Evolutionary conservation across 1,140 invertebrate genomes (phyloP).

Genomic region (Drosophila sproati): DNA sequence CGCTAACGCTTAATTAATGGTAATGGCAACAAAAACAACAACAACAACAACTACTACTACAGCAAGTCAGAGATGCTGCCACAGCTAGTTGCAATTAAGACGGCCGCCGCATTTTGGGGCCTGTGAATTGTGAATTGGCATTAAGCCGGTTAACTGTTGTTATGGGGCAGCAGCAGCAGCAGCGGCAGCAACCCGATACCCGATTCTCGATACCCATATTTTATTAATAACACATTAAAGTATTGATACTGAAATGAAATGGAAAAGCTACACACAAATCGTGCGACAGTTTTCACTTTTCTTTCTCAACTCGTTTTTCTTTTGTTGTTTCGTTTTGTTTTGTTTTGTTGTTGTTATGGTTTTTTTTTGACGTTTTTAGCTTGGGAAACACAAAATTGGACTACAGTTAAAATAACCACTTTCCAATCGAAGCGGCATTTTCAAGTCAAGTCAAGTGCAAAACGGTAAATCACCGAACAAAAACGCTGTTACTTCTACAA

Average conservation of each 20-base stretch:
- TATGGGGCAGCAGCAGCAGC: not conserved
- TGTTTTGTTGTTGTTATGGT: not conserved
- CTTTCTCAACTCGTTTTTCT: conserved; percentile 26
- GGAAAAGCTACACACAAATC: conserved; percentile 48
- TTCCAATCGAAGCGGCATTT: conserved; percentile 61
- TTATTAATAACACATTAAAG: conserved; percentile 30
- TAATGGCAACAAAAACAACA: conserved; percentile 35
- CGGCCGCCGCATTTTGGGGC: conserved; percentile 41
- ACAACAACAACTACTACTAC: not conserved
- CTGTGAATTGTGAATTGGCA: conserved; percentile 12
- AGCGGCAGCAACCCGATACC: not conserved
- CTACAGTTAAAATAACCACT: conserved; percentile 47
- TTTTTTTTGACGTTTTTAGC: conserved; percentile 31
- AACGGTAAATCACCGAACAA: conserved; percentile 73
- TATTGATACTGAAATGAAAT: conserved; percentile 50
- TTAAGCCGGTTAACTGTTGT: too few relatives aligned
- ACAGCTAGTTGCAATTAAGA: conserved; percentile 61
- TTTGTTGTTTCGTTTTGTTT: not conserved
- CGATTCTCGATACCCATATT: conserved; percentile 4
- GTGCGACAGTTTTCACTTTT: conserved; percentile 79
- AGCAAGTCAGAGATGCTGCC: conserved; percentile 5
- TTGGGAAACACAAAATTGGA: conserved; percentile 8
- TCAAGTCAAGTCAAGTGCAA: conserved; percentile 17
- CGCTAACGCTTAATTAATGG: conserved; percentile 78
- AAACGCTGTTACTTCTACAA: conserved; percentile 27